Evolutionary conservation across 2,888 invertebrate genomes (phyloP).

Genomic region (Stenodema calcarata): DNA sequence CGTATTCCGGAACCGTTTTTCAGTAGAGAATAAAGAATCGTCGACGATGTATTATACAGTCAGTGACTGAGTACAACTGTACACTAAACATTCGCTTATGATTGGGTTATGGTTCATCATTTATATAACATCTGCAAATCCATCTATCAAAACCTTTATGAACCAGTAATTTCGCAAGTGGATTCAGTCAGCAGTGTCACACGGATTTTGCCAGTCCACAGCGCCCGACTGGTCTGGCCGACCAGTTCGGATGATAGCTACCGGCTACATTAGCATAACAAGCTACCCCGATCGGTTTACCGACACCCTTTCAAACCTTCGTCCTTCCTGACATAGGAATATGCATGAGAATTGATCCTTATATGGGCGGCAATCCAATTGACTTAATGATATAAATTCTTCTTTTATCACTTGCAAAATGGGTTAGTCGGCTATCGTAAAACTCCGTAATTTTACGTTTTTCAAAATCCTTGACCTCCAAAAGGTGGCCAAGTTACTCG

Average conservation of each 20-base stretch:
- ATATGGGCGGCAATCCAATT: neutral
- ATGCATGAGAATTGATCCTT: neutral
- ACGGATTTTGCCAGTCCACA: neutral
- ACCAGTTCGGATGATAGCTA: constrained; percentile 2
- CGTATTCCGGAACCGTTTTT: too few relatives aligned
- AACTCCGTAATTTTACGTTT: too few relatives aligned
- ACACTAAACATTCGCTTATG: too few relatives aligned
- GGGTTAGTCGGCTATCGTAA: neutral
- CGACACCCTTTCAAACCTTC: neutral
- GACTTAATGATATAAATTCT: neutral
- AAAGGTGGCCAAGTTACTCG: too few relatives aligned
- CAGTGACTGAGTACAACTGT: too few relatives aligned
- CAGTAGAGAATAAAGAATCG: too few relatives aligned
- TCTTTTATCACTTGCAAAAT: neutral
- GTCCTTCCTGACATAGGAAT: neutral
- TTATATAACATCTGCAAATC: too few relatives aligned
- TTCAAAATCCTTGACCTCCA: too few relatives aligned
- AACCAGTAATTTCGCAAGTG: neutral
- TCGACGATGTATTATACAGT: too few relatives aligned
- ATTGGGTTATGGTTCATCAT: too few relatives aligned
- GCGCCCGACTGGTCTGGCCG: neutral
- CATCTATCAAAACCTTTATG: too few relatives aligned
- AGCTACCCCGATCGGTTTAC: constrained; percentile 14
- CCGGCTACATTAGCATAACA: neutral
- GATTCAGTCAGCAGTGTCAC: neutral